Evolutionary conservation across 2,113 vertebrate genomes (phyloP).

Genomic region (Amphilophus citrinellus): DNA sequence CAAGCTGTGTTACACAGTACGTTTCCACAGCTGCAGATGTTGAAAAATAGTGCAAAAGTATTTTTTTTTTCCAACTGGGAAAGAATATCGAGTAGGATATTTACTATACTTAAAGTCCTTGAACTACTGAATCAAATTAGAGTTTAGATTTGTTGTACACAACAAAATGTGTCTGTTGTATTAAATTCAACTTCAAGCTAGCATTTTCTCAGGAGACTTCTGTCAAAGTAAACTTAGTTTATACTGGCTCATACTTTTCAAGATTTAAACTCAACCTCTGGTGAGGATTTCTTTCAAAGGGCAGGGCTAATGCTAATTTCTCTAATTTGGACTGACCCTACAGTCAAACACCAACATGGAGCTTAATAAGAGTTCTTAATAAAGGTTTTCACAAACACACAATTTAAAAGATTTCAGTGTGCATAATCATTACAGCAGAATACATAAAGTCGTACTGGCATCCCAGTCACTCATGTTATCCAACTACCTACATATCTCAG

Average conservation of each 20-base stretch:
- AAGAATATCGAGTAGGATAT: background rate
- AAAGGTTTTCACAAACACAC: background rate
- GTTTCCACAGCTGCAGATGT: background rate
- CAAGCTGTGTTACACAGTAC: background rate
- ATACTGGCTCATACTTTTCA: background rate
- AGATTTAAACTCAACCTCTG: background rate
- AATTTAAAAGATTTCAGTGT: constrained; percentile 26
- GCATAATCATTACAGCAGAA: constrained; percentile 41
- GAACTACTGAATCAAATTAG: background rate
- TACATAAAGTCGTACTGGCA: constrained; percentile 28
- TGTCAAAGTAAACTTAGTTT: background rate
- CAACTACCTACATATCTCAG: constrained; percentile 1
- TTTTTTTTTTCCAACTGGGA: background rate
- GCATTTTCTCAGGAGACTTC: background rate
- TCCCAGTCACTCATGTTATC: constrained; percentile 40
- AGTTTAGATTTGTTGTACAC: background rate
- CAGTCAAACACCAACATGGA: constrained; percentile 12
- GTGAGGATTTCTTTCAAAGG: background rate
- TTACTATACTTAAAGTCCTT: background rate
- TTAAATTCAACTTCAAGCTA: background rate
- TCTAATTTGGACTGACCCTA: background rate
- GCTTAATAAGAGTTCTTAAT: background rate
- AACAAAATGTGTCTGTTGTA: background rate
- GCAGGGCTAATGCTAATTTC: background rate
- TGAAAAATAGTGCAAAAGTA: too few species aligned